phyloP scores from a whole-genome alignment of 2,888 invertebrate genomes.

The Didymodactylos carnosus region DNA sequence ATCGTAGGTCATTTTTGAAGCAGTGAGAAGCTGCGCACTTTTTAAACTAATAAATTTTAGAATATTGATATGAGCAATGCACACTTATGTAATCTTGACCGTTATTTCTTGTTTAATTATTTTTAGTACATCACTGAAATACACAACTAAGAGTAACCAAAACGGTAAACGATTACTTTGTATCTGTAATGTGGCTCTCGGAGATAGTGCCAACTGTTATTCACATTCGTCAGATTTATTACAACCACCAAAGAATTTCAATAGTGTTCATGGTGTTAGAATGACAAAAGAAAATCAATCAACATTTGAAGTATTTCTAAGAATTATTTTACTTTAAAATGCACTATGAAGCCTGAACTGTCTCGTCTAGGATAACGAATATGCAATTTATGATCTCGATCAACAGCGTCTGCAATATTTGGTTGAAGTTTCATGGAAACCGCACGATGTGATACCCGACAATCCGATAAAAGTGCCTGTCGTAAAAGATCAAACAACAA shows the following conservation, averaged over 20 bases:
- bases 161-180: background rate
- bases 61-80: background rate
- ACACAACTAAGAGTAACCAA: background rate
- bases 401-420: constrained; percentile 29
- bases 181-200: constrained; percentile 11
- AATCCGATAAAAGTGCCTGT: background rate
- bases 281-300: constrained; percentile 17
- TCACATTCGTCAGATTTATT: constrained; percentile 20
- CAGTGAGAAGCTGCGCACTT: too few relatives aligned
- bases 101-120: background rate
- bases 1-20: too few relatives aligned
- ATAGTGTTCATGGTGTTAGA: constrained; percentile 28
- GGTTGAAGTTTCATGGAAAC: constrained; percentile 22
- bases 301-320: constrained; percentile 22
- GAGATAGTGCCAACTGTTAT: constrained; percentile 8
- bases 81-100: too few relatives aligned
- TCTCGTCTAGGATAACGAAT: constrained; percentile 30
- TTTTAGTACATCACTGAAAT: background rate
- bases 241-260: constrained; percentile 24
- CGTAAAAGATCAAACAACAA: background rate
- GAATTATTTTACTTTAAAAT: too few relatives aligned
- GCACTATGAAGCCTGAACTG: too few relatives aligned
- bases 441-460: background rate
- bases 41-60: background rate
- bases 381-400: constrained; percentile 25